Evolutionary conservation across 2,888 invertebrate genomes (phyloP), one percentile per base, ranked within the genome.

Genomic region (Polydrusus cervinus): DNA sequence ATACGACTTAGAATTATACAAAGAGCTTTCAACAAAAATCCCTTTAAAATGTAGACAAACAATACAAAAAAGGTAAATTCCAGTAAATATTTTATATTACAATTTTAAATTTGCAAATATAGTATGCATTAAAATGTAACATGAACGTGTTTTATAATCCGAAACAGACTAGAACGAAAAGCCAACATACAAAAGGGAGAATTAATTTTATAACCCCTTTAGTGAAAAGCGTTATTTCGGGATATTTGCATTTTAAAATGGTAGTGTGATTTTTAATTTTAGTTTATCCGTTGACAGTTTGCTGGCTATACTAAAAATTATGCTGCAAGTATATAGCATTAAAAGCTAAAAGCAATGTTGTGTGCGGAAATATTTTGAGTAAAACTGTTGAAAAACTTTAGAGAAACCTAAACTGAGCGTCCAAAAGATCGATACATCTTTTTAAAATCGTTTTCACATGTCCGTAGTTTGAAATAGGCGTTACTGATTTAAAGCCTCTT

Each of bases 181-280:
- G 57, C 57, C 38, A 60, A 38, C 38, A 6, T 38, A 60, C 18
- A 60, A 60, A 60, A 38, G 38, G 57, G 34, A 60, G 38, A 38
- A 60, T 60, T 60, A 60, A 38, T 60, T 60, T 60, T 60, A 60
- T 60, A 60, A 60, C n/a, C 57, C n/a, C 38, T 60, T 60, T 38
- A 38, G 16, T 13, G 38, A 38, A 6, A 60, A 40, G 38, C 38
- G 57, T 16, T 60, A 38, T 38, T 60, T 60, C 18, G 38, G 30
- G 18, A 38, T 38, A 60, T 60, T 60, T 60, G 57, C 57, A 60
- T 40, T 60, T 38, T 38, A 57, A 38, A 57, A 57, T n/a, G 38
- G 7, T 16, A 60, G 38, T 60, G 57, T 38, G 38, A 30, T 60
- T 47, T 25, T 34, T 60, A 60, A 60, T 60, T 30, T 10, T 60